Percentiles rank a stretch among this genome's conserved stretches.
These are phyloP conservation scores for Akabosia matsudoensis DNA, from an alignment of 1,140 invertebrate genomes.

Conservation along the genomic window DNA sequence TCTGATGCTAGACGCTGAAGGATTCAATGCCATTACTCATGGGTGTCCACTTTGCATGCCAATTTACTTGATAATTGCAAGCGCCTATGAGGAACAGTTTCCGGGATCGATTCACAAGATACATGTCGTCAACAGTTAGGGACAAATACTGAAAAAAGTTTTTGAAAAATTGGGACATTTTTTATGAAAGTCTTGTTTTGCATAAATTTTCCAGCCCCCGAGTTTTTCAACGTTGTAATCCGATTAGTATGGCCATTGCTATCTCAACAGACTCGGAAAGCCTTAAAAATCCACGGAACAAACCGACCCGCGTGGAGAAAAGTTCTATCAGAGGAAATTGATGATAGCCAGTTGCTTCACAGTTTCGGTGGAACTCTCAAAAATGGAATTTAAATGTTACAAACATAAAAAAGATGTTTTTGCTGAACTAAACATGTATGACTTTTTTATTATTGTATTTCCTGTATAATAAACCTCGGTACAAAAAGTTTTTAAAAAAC, in stretches of 20 bases:
- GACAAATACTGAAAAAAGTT: background rate
- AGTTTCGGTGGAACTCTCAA: background rate
- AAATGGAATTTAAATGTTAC: background rate
- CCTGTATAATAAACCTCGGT: no score
- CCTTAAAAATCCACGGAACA: background rate
- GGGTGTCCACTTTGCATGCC: background rate
- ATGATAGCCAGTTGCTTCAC: background rate
- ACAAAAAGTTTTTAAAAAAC: no score
- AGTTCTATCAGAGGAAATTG: background rate
- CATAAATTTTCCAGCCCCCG: background rate
- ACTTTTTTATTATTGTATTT: no score
- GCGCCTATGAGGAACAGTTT: background rate
- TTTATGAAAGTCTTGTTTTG: background rate
- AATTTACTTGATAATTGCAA: background rate
- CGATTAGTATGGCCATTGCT: background rate
- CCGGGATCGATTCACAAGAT: background rate
- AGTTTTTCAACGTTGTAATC: background rate
- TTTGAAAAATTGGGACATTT: background rate
- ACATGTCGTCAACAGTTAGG: slow-evolving; percentile 2
- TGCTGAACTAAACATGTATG: no score
- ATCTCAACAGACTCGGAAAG: background rate
- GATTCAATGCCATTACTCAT: slow-evolving; percentile 3
- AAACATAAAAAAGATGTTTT: no score
- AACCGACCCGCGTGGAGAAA: background rate
- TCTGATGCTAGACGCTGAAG: background rate